Percentiles rank a stretch among this genome's conserved stretches.
Conservation (phyloP, 2,888 invertebrate species). For the Hypsopygia costalis region DNA sequence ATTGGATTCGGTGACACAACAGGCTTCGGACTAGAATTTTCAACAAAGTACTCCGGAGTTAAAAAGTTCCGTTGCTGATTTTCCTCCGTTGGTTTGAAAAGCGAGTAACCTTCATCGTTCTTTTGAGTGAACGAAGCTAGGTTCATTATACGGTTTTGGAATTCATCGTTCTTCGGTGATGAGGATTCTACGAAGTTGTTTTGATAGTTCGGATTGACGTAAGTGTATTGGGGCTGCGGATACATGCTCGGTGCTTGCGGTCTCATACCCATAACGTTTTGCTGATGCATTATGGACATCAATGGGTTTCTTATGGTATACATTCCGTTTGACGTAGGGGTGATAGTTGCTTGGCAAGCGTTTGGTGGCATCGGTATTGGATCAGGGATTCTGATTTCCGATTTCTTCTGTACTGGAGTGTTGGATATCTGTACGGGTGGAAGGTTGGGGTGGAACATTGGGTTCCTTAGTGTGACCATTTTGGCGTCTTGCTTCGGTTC, state of each 20-base stretch:
- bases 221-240: constrained; percentile 48
- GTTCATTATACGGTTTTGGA: constrained; percentile 60
- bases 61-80: constrained; percentile 50
- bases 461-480: constrained; percentile 89
- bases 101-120: constrained; percentile 68
- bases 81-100: constrained; percentile 60
- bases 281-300: constrained; percentile 77
- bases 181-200: constrained; percentile 32
- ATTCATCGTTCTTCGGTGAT: constrained; percentile 48
- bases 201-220: constrained; percentile 46
- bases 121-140: constrained; percentile 69
- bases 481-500: constrained; percentile 66
- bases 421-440: constrained; percentile 56
- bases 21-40: constrained; percentile 47
- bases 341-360: constrained; percentile 73
- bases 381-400: constrained; percentile 63
- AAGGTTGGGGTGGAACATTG: constrained; percentile 85
- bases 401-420: constrained; percentile 43
- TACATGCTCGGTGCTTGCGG: constrained; percentile 38
- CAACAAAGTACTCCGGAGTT: constrained; percentile 48
- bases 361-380: constrained; percentile 71
- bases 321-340: constrained; percentile 84
- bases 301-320: constrained; percentile 90
- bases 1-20: constrained; percentile 68
- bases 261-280: constrained; percentile 49